Evolutionary conservation across 2,113 vertebrate genomes (phyloP).

Genomic region (Erinaceus europaeus): DNA sequence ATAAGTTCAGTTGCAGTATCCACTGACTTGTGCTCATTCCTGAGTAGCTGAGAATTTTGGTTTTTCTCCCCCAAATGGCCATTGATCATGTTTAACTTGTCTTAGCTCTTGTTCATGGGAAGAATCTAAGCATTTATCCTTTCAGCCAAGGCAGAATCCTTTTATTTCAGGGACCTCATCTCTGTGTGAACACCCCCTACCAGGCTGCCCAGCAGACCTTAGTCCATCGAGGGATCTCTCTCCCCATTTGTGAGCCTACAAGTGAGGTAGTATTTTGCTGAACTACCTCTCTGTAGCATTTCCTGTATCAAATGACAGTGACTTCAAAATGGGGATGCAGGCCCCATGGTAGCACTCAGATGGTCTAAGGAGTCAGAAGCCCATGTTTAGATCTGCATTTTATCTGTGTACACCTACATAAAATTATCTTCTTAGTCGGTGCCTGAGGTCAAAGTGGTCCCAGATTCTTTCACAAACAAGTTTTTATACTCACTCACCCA

Average conservation of each 20-base stretch:
- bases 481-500: too few relatives aligned
- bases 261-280: not conserved
- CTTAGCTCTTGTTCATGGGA: not conserved
- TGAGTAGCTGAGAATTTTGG: not conserved
- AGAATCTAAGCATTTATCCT: not conserved
- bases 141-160: not conserved
- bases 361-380: not conserved
- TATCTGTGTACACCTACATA: not conserved
- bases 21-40: conserved; percentile 19
- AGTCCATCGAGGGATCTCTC: too few relatives aligned
- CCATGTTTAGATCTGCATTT: not conserved
- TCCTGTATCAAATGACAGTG: not conserved
- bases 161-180: not conserved
- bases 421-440: not conserved
- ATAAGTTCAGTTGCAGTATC: not conserved
- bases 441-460: not conserved
- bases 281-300: not conserved
- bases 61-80: conserved; percentile 11
- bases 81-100: conserved; percentile 5
- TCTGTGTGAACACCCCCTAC: not conserved
- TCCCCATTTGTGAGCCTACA: not conserved
- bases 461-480: too few relatives aligned
- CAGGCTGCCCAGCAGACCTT: not conserved
- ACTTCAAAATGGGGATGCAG: not conserved
- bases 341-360: not conserved